Evolutionary conservation across 2,888 invertebrate species (phyloP).

Genomic region (Theodoxus fluviatilis): DNA sequence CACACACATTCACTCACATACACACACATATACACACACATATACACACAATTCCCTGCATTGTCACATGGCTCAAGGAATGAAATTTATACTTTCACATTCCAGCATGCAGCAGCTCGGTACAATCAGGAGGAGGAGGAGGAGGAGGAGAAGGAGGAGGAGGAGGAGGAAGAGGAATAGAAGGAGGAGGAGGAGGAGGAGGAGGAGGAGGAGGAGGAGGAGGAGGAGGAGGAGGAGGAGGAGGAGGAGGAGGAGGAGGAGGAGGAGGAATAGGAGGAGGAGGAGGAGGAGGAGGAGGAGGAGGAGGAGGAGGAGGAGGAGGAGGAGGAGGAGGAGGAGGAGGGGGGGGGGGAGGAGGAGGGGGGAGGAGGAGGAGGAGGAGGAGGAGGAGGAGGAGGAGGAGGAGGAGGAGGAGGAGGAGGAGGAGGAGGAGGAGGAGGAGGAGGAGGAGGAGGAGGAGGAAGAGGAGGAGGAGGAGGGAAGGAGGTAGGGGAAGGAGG

Average conservation of each 20-base stretch:
- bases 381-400: conserved; percentile 7
- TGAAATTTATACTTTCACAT: background rate
- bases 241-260: background rate
- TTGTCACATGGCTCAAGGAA: background rate
- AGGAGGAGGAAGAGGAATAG: background rate
- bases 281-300: background rate
- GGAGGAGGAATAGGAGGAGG: background rate
- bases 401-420: background rate
- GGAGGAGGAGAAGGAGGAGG: background rate
- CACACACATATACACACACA: background rate
- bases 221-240: background rate
- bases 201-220: background rate
- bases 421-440: background rate
- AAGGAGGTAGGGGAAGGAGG: background rate
- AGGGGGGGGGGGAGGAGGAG: background rate
- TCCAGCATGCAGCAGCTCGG: background rate
- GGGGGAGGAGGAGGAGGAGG: background rate
- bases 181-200: background rate
- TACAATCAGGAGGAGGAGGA: background rate
- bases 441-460: background rate
- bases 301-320: background rate
- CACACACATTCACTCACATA: conserved; percentile 12
- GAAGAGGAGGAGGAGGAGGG: background rate
- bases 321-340: background rate
- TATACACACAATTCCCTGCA: background rate